Evolutionary conservation across 2,888 invertebrate species (phyloP), one percentile per base, ranked within the genome.

Genomic region (Plusia festucae): DNA sequence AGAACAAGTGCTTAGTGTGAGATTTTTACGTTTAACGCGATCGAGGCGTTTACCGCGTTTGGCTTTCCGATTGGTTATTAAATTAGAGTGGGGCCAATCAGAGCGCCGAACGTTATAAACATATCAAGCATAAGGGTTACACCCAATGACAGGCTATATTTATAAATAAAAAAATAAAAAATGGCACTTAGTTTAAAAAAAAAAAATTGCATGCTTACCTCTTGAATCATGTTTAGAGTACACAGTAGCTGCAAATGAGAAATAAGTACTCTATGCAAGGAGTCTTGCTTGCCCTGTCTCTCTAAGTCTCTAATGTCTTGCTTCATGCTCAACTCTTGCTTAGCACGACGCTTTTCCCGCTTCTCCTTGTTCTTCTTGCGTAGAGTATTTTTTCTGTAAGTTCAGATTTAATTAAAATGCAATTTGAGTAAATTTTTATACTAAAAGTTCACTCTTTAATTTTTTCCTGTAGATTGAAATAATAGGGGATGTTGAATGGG

Each of bases 201-300:
- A 34, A 34, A 34, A 13, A 15, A 13, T 3, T 1, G 9, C 8
- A 9, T 9, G 24, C 49, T 59, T 64, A 95, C 95, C 90, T 95
- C 94, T 27, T 90, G 82, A 22, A 91, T 82, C 92, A 93, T 93
- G 27, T 96, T 96, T 58, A 96, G 95, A 1, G 96, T 95, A 59
- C 96, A 95, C 76, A 97, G 97, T 49, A 97, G 95, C 85, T 97
- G 96, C 9, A 98, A 85, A 83, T 97, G 97, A 0, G 97, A 95
- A 0, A 93, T 90, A 9, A 98, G 91, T 74, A 96, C 95, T 65
- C 95, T 91, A 56, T 95, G 93, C 27, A 97, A 86, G 8, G 95
- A 91, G 66, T 96, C 95, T 81, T 96, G 95, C 79, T 92, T 95
- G 54, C 95, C 94, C 22, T 86, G 87, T 59, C 84, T 86, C 79